These are phyloP conservation scores for Gymnocypris eckloni DNA, from an alignment of 2,797 vertebrate species.

Conservation along the genomic window DNA sequence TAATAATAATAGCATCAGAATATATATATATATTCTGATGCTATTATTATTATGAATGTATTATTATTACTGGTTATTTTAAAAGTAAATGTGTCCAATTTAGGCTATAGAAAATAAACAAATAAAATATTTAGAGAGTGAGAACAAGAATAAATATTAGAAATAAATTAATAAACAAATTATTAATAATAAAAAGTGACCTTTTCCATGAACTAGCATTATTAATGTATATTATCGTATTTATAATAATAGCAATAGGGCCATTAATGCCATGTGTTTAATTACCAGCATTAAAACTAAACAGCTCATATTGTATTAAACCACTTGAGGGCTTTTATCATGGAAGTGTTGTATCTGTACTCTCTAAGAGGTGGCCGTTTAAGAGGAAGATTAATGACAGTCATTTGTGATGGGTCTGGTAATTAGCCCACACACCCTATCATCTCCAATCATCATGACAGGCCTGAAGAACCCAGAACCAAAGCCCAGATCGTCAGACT, in stretches of 20 bases:
- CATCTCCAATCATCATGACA: slow-evolving; percentile 38
- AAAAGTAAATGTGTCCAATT: too few species aligned
- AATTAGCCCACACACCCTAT: slow-evolving; percentile 29
- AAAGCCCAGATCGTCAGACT: slow-evolving; percentile 10
- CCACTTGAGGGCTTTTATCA: background rate
- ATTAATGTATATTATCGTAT: too few species aligned
- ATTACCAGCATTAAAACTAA: background rate
- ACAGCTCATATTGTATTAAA: background rate
- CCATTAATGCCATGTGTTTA: slow-evolving; percentile 19
- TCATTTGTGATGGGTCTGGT: slow-evolving; percentile 38
- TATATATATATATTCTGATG: background rate
- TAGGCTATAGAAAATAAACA: too few species aligned
- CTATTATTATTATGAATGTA: background rate
- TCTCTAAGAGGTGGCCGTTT: slow-evolving; percentile 7
- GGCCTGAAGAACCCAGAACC: slow-evolving; percentile 9
- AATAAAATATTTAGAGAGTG: too few species aligned
- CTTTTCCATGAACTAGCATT: too few species aligned
- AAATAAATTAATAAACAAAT: too few species aligned
- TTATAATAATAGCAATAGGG: too few species aligned
- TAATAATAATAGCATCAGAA: background rate
- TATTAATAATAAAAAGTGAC: too few species aligned
- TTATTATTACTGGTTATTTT: background rate
- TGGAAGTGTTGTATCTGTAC: slow-evolving; percentile 10
- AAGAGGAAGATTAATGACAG: slow-evolving; percentile 38
- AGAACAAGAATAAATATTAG: too few species aligned